phyloP scores from a whole-genome alignment of 2,797 vertebrate species.

The Sebastes cheni region DNA sequence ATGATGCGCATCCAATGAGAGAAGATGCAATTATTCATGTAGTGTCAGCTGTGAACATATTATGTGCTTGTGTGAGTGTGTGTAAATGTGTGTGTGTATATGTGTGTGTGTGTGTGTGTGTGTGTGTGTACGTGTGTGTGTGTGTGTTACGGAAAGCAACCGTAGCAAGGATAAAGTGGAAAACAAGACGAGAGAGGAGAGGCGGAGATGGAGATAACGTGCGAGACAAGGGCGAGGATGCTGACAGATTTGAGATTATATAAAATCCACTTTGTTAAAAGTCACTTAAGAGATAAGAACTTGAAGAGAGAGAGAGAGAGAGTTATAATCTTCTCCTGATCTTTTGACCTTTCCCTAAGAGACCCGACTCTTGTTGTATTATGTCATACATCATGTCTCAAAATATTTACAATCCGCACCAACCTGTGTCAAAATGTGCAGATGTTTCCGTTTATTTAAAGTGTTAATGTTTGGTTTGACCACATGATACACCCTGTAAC shows the following conservation, averaged over 20 bases:
- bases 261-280: conserved; percentile 38
- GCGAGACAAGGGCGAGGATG: conserved; percentile 1
- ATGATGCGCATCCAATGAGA: conserved; percentile 9
- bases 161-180: conserved; percentile 19
- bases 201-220: conserved; percentile 6
- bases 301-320: neutral
- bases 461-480: neutral
- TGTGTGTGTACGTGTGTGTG: neutral
- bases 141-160: conserved; percentile 6
- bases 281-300: conserved; percentile 16
- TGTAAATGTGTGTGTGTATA: neutral
- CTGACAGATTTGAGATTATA: conserved; percentile 35
- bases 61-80: neutral
- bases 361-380: neutral
- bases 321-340: neutral
- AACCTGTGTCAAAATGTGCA: no score
- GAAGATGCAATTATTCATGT: conserved; percentile 14
- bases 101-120: neutral
- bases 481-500: neutral
- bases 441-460: no score
- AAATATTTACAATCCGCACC: neutral
- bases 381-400: neutral
- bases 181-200: conserved; percentile 20
- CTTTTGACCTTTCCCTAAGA: neutral
- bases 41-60: conserved; percentile 25